Evolutionary conservation across 2,888 invertebrate genomes (phyloP).

Genomic region (Stictocephala bisonia): DNA sequence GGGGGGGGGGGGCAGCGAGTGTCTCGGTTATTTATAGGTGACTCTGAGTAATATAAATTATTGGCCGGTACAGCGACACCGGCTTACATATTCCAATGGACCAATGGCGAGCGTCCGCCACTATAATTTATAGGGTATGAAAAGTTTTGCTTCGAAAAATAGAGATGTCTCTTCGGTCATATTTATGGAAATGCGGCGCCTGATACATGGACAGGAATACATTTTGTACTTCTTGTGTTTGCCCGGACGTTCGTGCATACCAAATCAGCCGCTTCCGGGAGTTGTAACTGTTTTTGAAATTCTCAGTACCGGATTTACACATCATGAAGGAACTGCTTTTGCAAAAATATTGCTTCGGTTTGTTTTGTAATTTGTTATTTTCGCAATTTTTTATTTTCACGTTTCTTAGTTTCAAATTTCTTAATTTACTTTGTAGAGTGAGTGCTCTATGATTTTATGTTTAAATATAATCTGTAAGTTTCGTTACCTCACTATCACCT

Average conservation of each 20-base stretch:
- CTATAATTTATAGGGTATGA: conserved; percentile 50
- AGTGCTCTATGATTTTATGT: no score
- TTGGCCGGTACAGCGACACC: conserved; percentile 44
- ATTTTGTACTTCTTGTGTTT: conserved; percentile 38
- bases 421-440: no score
- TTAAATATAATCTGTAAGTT: no score
- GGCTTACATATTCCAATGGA: conserved; percentile 46
- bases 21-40: conserved; percentile 50
- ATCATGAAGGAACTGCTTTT: no score
- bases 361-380: no score
- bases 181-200: conserved; percentile 53
- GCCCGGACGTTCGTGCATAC: conserved; percentile 32
- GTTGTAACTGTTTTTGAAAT: no score
- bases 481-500: no score
- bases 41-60: conserved; percentile 52
- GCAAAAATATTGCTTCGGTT: no score
- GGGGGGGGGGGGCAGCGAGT: conserved; percentile 26
- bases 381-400: no score
- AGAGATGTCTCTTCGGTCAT: conserved; percentile 57
- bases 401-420: no score
- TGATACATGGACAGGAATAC: conserved; percentile 34
- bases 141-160: conserved; percentile 58
- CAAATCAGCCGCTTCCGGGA: conserved; percentile 22
- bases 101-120: conserved; percentile 42
- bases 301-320: no score